A percentile compares a stretch with the other conserved stretches of the same genome.
These are phyloP conservation scores for Hartigia nigra DNA, from an alignment of 2,888 invertebrate genomes.

Conservation along the genomic window DNA sequence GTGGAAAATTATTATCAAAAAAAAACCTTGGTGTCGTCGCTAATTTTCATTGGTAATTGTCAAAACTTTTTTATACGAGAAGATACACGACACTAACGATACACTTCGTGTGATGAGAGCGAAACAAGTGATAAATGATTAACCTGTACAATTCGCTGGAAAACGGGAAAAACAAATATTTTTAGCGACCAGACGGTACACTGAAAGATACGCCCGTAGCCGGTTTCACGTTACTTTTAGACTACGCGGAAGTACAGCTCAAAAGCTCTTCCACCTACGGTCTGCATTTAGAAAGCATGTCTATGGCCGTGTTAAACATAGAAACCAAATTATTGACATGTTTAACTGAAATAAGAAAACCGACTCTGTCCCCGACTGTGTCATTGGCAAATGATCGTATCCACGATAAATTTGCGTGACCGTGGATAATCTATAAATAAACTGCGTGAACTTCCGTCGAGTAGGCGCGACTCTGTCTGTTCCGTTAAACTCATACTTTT, in stretches of 20 bases:
- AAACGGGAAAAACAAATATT: neutral
- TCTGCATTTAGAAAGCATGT: neutral
- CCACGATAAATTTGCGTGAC: neutral
- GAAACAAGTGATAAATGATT: too few relatives aligned
- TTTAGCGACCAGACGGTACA: neutral
- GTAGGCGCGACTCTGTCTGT: neutral
- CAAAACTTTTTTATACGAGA: too few relatives aligned
- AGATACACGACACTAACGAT: too few relatives aligned
- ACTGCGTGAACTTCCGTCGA: neutral
- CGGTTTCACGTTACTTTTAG: neutral
- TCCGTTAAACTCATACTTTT: neutral
- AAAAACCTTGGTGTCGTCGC: neutral
- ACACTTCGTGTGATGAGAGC: too few relatives aligned
- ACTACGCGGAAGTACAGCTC: neutral
- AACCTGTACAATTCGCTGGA: neutral
- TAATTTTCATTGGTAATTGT: neutral
- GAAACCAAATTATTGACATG: neutral
- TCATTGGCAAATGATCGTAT: neutral
- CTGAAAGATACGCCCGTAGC: neutral
- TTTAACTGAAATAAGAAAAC: neutral
- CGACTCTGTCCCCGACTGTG: neutral
- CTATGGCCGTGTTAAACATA: neutral
- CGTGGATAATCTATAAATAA: neutral
- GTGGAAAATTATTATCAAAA: neutral
- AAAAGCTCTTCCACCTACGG: neutral